A percentile compares a stretch with the other conserved stretches of the same genome.
These are phyloP conservation scores for Drosophila serrata DNA, from an alignment of 1,140 invertebrate species.

Conservation along the genomic window DNA sequence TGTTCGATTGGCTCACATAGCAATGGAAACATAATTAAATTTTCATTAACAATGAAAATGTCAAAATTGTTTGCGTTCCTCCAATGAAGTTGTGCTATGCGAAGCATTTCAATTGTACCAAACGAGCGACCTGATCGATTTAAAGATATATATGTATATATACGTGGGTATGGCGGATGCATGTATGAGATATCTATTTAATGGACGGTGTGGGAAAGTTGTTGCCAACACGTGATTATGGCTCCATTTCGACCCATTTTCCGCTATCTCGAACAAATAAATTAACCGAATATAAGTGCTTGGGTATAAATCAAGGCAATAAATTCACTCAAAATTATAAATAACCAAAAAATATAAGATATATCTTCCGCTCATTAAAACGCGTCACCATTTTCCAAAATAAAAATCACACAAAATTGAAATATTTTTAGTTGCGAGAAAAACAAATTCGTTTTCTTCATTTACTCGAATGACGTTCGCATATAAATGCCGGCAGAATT, in stretches of 20 bases:
- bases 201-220: conserved; percentile 48
- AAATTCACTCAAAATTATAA: conserved; percentile 24
- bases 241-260: conserved; percentile 43
- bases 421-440: conserved; percentile 42
- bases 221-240: conserved; percentile 28
- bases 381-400: conserved; percentile 65
- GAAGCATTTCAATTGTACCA: conserved; percentile 52
- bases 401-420: neutral
- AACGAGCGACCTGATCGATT: conserved; percentile 54
- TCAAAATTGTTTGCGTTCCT: conserved; percentile 62
- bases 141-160: conserved; percentile 24
- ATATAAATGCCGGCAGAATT: conserved; percentile 20
- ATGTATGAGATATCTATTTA: conserved; percentile 41
- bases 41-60: conserved; percentile 83
- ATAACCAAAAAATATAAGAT: conserved; percentile 36
- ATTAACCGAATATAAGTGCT: conserved; percentile 37
- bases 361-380: conserved; percentile 71
- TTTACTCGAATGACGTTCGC: conserved; percentile 35
- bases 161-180: conserved; percentile 17
- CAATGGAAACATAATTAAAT: conserved; percentile 78
- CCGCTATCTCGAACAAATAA: conserved; percentile 38
- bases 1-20: conserved; percentile 20
- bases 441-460: conserved; percentile 46
- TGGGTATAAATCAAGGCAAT: conserved; percentile 31
- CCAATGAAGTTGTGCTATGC: conserved; percentile 33